phyloP scores from a whole-genome alignment of 2,113 vertebrate genomes.

The Dermatemys mawii region DNA sequence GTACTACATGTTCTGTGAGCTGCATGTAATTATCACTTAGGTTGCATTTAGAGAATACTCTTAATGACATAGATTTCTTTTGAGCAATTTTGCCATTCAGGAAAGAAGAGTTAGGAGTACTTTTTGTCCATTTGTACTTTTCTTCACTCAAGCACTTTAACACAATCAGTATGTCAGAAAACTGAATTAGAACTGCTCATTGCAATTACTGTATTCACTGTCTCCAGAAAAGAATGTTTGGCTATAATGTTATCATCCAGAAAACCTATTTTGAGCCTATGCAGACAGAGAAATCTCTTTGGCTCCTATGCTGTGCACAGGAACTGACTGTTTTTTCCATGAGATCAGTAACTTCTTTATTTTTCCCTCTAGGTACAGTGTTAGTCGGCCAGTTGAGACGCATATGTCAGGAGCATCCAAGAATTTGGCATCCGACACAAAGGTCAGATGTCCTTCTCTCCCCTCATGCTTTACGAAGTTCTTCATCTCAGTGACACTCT shows the following conservation, averaged over 20 bases:
- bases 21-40: neutral
- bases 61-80: neutral
- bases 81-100: neutral
- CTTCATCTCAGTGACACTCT: neutral
- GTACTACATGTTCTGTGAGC: neutral
- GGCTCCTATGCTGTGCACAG: neutral
- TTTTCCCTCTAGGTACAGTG: conserved; percentile 86
- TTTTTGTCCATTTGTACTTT: neutral
- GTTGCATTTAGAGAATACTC: neutral
- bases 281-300: neutral
- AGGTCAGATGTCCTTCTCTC: conserved; percentile 79
- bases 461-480: neutral
- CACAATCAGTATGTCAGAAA: neutral
- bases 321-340: neutral
- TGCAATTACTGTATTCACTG: neutral
- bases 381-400: conserved; percentile 91
- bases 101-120: neutral
- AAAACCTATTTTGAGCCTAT: neutral
- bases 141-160: neutral
- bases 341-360: neutral
- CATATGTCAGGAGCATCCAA: conserved; percentile 89
- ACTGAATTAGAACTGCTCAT: neutral
- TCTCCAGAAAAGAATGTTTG: neutral
- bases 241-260: neutral
- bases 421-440: conserved; percentile 81